Base-by-base conservation (phyloP, 2,888 invertebrate genomes). In the Aspidiotus destructor region DNA sequence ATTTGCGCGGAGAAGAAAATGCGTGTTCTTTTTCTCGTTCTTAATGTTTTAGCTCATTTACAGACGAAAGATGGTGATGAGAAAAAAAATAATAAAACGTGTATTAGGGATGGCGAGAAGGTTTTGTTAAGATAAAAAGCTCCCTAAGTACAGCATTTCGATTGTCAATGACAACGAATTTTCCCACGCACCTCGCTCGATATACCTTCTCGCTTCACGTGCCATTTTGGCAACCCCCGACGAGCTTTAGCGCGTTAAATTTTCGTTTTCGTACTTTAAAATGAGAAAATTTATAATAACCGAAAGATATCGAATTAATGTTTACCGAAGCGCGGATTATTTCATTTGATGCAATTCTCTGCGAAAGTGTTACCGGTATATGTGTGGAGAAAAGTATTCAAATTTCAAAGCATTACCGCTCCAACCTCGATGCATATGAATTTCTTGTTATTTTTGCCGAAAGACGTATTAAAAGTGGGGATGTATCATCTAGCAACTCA, bases 291-390 rank as follows among this genome's bases (percentile, higher is more conserved):
- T 63, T 63, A 63, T 63, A 63, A 63, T 63, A 54, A 63, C 63
- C 54, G 54, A 63, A 63, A 63, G 63, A 63, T 63, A 63, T 28
- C 28, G 28, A 28, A 28, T 63, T 63, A 63, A 63, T 63, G 63
- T 63, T 63, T 63, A 63, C 63, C 52, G n/a, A 63, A 63, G 63
- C 63, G 16, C 41, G 63, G 63, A 63, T 63, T 63, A 63, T 63
- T 63, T 63, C 63, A 63, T 63, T 63, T 63, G 63, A 16, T 63
- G 63, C 41, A 63, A 53, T 63, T 63, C 63, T n/a, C 48, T 11
- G 6, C 48, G 6, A 48, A 28, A 28, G 28, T 28, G 28, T 28
- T 28, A 28, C 28, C 28, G 5, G 28, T 28, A 28, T 28, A 28
- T 28, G 28, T 28, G 28, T 28, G 28, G 28, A 28, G 28, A 28